Evolutionary conservation across 2,113 vertebrate genomes (phyloP), one percentile per base, ranked within the genome.

Genomic region (Oryctolagus cuniculus): DNA sequence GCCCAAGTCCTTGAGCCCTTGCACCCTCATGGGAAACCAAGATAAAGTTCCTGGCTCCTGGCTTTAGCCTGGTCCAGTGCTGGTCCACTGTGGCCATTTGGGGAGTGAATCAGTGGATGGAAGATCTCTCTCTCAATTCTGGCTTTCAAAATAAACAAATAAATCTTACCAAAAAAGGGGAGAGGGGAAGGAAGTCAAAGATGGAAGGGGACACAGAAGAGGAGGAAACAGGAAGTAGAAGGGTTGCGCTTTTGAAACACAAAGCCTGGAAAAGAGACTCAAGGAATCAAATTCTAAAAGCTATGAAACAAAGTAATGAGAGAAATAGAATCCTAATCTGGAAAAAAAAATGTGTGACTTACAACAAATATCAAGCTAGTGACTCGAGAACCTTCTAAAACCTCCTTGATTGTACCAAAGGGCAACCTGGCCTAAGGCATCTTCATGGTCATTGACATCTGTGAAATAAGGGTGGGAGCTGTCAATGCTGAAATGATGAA

Each of bases 401-500:
- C 73, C 25, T 58, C 16, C 27, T 78, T 77, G 8, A 75, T 84
- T 44, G 29, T 29, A 38, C 36, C 15, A 25, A 90, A 73, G 27
- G 11, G 4, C 89, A 17, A 44, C 82, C 25, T 55, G 44, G 49
- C 77, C 80, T 15, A 12, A 8, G 2, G 10, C 19, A 1, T 63
- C 55, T n/a, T 51, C n/a, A 4, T 69, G 34, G 17, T 79, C 66
- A 9, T 4, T 36, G 78, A 21, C 4, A n/a, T 49, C 64, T 86
- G 5, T 84, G 74, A 69, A 63, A 67, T 31, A 80, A 90, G 82
- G 44, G 63, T 19, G 58, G 8, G 17, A 67, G 24, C 51, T 69
- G 15, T 38, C 70, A 51, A 92, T 87, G 93, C 90, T 63, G 91
- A 88, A 97, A 88, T 19, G 92, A 81, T 87, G 85, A 73, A 53